Conservation (phyloP, 2,113 vertebrate genomes). For the Sinosuthora webbiana region DNA sequence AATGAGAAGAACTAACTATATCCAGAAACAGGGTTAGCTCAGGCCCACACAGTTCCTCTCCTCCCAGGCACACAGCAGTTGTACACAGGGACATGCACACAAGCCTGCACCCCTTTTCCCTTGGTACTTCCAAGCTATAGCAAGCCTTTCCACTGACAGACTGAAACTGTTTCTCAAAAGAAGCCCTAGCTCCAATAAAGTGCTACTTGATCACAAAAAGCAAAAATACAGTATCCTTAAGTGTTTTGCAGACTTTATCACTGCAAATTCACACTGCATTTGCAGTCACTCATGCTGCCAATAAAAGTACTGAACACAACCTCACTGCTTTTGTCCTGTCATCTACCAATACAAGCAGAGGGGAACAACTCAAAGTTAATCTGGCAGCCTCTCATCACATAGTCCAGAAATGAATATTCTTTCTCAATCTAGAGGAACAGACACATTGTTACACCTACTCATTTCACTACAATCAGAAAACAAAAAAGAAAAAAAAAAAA, state of each 20-base stretch:
- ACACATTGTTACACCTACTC: not conserved
- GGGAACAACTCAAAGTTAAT: constrained; percentile 79
- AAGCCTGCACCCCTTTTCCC: not conserved
- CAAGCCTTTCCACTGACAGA: not conserved
- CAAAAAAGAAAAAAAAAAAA: not conserved
- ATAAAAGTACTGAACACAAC: not conserved
- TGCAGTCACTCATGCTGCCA: not conserved
- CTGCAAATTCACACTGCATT: not conserved
- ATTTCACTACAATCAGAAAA: not conserved
- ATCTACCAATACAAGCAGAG: not conserved
- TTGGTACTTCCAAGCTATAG: not conserved
- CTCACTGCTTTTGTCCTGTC: not conserved
- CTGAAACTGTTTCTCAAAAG: not conserved
- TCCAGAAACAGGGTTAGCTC: not conserved
- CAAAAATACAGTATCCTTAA: not conserved
- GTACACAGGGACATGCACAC: not conserved
- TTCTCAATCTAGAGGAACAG: constrained; percentile 72
- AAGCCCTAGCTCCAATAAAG: not conserved
- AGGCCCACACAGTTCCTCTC: not conserved
- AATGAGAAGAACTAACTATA: not conserved
- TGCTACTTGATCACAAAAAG: not conserved
- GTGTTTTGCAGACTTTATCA: not conserved
- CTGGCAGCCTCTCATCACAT: constrained; percentile 85
- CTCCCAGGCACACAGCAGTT: not conserved
- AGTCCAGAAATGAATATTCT: constrained; percentile 84